Percentiles rank a stretch among this genome's conserved stretches.
These are phyloP conservation scores for Diarsia dahlii DNA, from an alignment of 2,888 invertebrate genomes.

Conservation along the genomic window DNA sequence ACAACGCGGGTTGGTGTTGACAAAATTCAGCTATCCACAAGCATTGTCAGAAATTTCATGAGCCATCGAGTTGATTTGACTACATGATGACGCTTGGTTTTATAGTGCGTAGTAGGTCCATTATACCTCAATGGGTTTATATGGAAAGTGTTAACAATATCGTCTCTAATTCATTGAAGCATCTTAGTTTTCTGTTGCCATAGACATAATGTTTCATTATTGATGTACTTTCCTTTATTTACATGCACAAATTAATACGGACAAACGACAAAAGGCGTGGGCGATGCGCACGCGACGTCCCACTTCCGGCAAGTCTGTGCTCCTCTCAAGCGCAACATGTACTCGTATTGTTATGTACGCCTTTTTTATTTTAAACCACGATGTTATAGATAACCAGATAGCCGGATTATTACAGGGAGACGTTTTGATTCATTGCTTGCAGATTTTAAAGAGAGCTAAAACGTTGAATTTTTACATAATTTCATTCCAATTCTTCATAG, in stretches of 20 bases:
- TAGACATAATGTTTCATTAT: slow-evolving; percentile 28
- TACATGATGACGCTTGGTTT: neutral
- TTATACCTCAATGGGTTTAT: neutral
- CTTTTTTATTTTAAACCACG: slow-evolving; percentile 24
- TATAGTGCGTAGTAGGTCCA: too few species aligned
- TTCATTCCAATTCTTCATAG: slow-evolving; percentile 6
- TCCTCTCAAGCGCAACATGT: slow-evolving; percentile 76
- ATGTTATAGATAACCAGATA: slow-evolving; percentile 1
- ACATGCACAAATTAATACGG: slow-evolving; percentile 69
- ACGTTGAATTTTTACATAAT: neutral
- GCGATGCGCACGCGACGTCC: slow-evolving; percentile 75
- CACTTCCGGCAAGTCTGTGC: slow-evolving; percentile 79
- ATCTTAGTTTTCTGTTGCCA: neutral
- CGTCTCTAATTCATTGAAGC: neutral
- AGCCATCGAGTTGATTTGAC: neutral
- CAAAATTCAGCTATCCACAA: neutral
- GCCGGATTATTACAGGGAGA: slow-evolving; percentile 11
- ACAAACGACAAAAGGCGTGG: slow-evolving; percentile 69
- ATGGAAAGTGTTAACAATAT: slow-evolving; percentile 2
- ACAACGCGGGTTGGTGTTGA: neutral
- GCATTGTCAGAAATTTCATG: neutral
- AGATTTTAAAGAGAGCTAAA: slow-evolving; percentile 6
- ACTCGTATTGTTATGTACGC: slow-evolving; percentile 57
- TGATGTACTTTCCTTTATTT: slow-evolving; percentile 75
- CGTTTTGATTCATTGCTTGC: neutral